A percentile compares a stretch with the other conserved stretches of the same genome.
Evolutionary conservation across 2,113 vertebrate genomes (phyloP).

Genomic region (Phylloscopus whistleri): DNA sequence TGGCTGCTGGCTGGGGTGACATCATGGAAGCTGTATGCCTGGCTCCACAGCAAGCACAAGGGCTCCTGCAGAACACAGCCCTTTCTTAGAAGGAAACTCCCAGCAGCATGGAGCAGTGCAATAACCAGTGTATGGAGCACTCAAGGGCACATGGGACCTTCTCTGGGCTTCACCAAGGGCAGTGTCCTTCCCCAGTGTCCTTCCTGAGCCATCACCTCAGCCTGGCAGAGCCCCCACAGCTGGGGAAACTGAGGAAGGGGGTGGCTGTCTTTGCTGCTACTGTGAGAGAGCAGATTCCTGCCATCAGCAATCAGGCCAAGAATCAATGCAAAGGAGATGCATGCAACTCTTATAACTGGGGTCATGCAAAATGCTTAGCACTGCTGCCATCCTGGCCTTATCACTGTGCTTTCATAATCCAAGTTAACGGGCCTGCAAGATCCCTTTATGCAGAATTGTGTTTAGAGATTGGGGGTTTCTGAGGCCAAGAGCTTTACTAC

Average conservation of each 20-base stretch:
- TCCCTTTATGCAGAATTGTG: neutral
- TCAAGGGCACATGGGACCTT: neutral
- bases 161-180: neutral
- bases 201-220: neutral
- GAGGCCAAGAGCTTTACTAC: neutral
- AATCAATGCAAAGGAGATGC: neutral
- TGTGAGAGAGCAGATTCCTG: neutral
- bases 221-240: neutral
- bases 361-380: neutral
- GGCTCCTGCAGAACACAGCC: neutral
- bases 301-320: neutral
- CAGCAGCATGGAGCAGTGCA: rapidly evolving
- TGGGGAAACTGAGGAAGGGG: neutral
- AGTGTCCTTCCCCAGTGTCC: neutral
- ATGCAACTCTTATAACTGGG: neutral
- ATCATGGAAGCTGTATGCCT: rapidly evolving
- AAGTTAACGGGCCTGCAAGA: neutral
- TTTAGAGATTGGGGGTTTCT: neutral
- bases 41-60: neutral
- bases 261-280: neutral
- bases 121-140: neutral
- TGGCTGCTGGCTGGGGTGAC: rapidly evolving
- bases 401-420: neutral
- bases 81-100: neutral
- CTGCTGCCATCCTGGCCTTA: neutral